Conservation (phyloP, 1,140 invertebrate species). For the Pygmarrhopalites habei region DNA sequence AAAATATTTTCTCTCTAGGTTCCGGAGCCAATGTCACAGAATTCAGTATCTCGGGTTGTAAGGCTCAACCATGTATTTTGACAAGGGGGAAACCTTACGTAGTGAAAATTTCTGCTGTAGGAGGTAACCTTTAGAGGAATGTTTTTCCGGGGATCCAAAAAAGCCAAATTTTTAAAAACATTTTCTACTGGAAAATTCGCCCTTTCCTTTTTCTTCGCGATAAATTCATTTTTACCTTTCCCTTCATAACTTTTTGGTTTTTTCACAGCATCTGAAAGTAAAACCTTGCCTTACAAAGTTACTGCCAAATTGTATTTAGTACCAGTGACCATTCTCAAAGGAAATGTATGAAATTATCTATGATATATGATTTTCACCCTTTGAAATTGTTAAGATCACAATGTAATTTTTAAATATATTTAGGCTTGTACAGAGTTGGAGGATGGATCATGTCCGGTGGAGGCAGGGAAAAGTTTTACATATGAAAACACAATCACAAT, state of each 20-base stretch:
- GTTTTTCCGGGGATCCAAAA: no score
- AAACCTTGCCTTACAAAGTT: conserved; percentile 2
- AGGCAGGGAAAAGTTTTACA: not conserved
- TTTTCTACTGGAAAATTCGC: no score
- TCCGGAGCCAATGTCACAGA: not conserved
- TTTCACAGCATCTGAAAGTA: not conserved
- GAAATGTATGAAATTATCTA: not conserved
- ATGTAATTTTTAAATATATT: not conserved
- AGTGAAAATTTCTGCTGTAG: not conserved
- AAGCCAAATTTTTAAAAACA: no score
- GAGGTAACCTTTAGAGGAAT: no score
- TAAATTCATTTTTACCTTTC: no score
- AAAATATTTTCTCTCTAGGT: not conserved
- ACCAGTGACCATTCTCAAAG: conserved; percentile 4
- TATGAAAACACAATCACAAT: not conserved
- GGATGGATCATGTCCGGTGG: not conserved
- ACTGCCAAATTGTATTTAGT: conserved; percentile 3
- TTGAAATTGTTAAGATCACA: no score
- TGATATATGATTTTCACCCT: not conserved
- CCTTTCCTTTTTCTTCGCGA: no score
- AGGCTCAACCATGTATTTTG: conserved; percentile 3
- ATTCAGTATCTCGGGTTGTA: not conserved
- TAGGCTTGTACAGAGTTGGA: not conserved
- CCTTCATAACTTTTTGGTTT: not conserved
- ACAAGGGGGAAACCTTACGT: not conserved